Evolutionary conservation across 2,797 vertebrate species (phyloP).

Genomic region (Nyctalus aviator): DNA sequence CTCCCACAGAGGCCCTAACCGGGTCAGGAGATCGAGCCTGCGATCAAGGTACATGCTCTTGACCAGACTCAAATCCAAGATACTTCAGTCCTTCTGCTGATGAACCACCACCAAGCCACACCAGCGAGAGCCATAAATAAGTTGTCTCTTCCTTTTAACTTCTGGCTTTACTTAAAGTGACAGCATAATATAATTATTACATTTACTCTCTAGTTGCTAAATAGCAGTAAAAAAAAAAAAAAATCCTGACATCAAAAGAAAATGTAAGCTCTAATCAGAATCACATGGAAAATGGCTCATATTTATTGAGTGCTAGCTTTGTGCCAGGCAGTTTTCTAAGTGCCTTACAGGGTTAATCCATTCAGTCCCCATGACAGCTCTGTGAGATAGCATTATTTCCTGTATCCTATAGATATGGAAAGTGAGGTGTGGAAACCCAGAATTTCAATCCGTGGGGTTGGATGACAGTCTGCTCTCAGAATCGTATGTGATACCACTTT

Average conservation of each 20-base stretch:
- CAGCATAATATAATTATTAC: neutral
- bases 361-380: neutral
- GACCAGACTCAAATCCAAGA: too few species aligned
- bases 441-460: neutral
- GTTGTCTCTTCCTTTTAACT: neutral
- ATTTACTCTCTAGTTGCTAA: neutral
- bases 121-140: too few species aligned
- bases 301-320: neutral
- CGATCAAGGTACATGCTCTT: too few species aligned
- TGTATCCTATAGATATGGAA: neutral
- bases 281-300: neutral
- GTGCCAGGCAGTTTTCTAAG: neutral
- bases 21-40: too few species aligned
- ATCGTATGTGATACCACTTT: neutral
- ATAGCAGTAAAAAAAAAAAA: neutral
- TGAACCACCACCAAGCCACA: too few species aligned
- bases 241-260: slow-evolving; percentile 9
- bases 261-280: neutral
- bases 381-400: neutral
- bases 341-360: neutral
- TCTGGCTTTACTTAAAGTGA: slow-evolving; percentile 38
- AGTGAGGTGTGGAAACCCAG: neutral
- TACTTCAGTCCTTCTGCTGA: too few species aligned
- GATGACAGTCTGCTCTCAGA: neutral
- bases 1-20: too few species aligned